A percentile compares a stretch with the other conserved stretches of the same genome.
Conservation (phyloP, 2,888 invertebrate species). For the Troides aeacus region DNA sequence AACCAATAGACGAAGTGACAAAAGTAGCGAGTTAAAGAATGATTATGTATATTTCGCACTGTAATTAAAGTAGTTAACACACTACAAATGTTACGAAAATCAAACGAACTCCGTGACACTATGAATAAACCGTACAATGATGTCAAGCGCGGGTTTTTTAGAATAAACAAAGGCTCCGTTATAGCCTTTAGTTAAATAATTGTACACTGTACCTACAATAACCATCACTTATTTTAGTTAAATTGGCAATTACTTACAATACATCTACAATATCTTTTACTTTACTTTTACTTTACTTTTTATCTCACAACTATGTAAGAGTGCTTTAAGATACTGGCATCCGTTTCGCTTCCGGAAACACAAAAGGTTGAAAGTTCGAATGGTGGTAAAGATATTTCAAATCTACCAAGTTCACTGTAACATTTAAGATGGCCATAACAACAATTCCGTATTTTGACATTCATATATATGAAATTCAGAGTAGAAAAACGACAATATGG, state of each 20-base stretch:
- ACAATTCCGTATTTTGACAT: too few relatives aligned
- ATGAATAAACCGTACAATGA: slow-evolving; percentile 1
- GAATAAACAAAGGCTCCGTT: neutral
- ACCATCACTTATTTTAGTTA: neutral
- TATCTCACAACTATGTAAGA: too few relatives aligned
- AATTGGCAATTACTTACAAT: too few relatives aligned
- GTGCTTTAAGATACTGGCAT: too few relatives aligned
- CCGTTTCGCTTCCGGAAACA: too few relatives aligned
- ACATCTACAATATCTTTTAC: too few relatives aligned
- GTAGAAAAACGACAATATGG: neutral
- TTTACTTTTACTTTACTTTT: too few relatives aligned
- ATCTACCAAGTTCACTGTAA: too few relatives aligned
- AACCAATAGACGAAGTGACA: slow-evolving; percentile 43
- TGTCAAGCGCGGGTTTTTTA: neutral
- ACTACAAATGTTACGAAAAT: slow-evolving; percentile 41
- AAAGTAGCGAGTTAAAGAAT: slow-evolving; percentile 58
- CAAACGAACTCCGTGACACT: slow-evolving; percentile 20
- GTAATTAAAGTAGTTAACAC: slow-evolving; percentile 59
- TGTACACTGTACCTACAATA: slow-evolving; percentile 3
- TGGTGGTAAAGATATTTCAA: too few relatives aligned
- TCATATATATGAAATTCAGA: too few relatives aligned
- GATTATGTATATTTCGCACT: slow-evolving; percentile 55
- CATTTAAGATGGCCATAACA: too few relatives aligned
- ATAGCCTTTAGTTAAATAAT: neutral
- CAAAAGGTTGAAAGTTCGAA: too few relatives aligned